Conservation (phyloP, 1,140 invertebrate genomes). For the Tachypleus tridentatus region DNA sequence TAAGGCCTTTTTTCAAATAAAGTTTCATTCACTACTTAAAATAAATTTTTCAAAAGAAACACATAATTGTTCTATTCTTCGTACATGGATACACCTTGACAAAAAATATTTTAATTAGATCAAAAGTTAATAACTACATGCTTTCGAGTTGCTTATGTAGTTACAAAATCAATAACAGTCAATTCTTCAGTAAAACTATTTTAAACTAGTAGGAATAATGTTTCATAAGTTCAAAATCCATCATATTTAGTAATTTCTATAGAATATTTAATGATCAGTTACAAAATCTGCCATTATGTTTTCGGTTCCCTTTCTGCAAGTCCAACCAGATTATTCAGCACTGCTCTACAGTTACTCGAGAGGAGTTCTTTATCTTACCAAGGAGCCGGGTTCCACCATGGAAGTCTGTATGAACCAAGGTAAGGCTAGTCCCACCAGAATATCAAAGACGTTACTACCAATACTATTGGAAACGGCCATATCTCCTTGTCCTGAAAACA, state of each 20-base stretch:
- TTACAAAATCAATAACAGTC: no score
- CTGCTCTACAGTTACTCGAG: neutral
- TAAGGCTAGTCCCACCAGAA: slow-evolving; percentile 41
- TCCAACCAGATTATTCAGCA: neutral
- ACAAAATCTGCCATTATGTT: neutral
- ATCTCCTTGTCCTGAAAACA: slow-evolving; percentile 39
- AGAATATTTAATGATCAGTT: slow-evolving; percentile 17
- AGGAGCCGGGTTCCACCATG: slow-evolving; percentile 27
- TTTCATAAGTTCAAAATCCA: slow-evolving; percentile 1
- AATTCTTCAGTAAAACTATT: neutral
- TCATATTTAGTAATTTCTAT: neutral
- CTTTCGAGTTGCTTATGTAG: no score
- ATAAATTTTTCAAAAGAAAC: no score
- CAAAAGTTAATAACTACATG: no score
- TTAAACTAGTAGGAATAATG: neutral
- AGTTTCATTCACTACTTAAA: no score
- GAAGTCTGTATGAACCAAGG: slow-evolving; percentile 39
- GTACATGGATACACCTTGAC: no score
- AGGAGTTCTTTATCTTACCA: slow-evolving; percentile 25
- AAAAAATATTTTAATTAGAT: no score
- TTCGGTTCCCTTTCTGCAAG: no score
- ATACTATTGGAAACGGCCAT: slow-evolving; percentile 47
- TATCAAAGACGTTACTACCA: slow-evolving; percentile 46
- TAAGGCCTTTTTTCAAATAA: no score
- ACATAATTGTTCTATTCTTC: no score